Evolutionary conservation across 2,113 vertebrate species (phyloP).

Genomic region (Erythrolamprus reginae): DNA sequence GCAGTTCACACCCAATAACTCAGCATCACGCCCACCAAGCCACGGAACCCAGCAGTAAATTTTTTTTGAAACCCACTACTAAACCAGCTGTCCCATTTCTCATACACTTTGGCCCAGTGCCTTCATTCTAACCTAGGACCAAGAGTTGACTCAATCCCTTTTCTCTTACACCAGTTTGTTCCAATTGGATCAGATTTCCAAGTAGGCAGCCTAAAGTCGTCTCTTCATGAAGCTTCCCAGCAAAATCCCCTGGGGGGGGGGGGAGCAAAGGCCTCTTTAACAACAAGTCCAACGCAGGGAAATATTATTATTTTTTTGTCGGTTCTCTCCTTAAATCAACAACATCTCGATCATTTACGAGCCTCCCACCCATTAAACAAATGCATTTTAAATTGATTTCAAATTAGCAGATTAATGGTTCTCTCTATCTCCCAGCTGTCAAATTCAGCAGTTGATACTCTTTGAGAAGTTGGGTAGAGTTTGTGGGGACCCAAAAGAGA

Average conservation of each 20-base stretch:
- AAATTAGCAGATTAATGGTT: slow-evolving; percentile 70
- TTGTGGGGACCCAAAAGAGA: slow-evolving; percentile 42
- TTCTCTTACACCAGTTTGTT: not conserved
- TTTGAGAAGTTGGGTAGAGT: not conserved
- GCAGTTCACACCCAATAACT: no score
- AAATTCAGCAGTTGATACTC: slow-evolving; percentile 22
- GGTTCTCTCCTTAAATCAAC: slow-evolving; percentile 62
- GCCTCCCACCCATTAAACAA: slow-evolving; percentile 68
- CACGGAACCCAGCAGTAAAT: no score
- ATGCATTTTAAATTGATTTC: slow-evolving; percentile 75
- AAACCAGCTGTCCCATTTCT: no score
- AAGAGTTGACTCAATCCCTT: not conserved
- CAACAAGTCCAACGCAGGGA: slow-evolving; percentile 26
- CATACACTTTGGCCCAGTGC: not conserved
- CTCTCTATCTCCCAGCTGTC: slow-evolving; percentile 48
- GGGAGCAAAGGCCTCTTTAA: not conserved
- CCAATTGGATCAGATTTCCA: no score
- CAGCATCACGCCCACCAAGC: no score
- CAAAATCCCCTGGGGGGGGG: not conserved
- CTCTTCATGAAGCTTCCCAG: slow-evolving; percentile 32
- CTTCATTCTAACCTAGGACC: not conserved
- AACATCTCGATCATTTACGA: slow-evolving; percentile 64
- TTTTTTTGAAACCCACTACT: no score
- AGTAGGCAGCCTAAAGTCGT: no score
- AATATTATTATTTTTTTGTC: slow-evolving; percentile 31